These are phyloP conservation scores for Heliconius aoede DNA, from an alignment of 2,888 invertebrate genomes.

Conservation along the genomic window DNA sequence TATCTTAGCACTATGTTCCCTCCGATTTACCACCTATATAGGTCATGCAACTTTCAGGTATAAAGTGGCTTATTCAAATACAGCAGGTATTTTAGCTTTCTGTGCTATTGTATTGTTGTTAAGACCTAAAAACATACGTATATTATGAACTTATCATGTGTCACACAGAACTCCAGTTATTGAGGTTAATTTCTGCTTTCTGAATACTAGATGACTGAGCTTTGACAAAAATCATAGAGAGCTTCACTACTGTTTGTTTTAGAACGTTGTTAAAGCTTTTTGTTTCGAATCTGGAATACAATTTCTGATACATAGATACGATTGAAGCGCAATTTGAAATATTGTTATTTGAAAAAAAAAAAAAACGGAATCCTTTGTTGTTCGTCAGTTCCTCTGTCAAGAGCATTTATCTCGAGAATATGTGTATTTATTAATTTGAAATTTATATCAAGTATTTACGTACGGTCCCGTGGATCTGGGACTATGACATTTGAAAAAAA, in stretches of 20 bases:
- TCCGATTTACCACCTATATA: background rate
- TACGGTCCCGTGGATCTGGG: too few species aligned
- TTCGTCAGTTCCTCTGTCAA: too few species aligned
- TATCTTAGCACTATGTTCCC: too few species aligned
- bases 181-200: conserved; percentile 37
- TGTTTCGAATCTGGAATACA: conserved; percentile 13
- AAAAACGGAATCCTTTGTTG: too few species aligned
- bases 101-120: background rate
- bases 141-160: conserved; percentile 31
- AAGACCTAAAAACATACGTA: background rate
- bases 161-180: conserved; percentile 29
- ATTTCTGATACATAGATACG: background rate
- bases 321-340: background rate
- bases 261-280: conserved; percentile 3
- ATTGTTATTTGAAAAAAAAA: background rate
- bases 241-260: conserved; percentile 24
- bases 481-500: too few species aligned
- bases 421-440: too few species aligned
- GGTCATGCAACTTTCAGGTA: too few species aligned
- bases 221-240: conserved; percentile 30
- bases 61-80: background rate
- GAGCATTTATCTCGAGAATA: too few species aligned
- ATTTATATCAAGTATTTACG: too few species aligned
- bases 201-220: conserved; percentile 37
- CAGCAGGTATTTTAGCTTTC: background rate